Evolutionary conservation across 2,113 vertebrate species (phyloP).

Genomic region (western clawed frog (Xenopus tropicalis)): DNA sequence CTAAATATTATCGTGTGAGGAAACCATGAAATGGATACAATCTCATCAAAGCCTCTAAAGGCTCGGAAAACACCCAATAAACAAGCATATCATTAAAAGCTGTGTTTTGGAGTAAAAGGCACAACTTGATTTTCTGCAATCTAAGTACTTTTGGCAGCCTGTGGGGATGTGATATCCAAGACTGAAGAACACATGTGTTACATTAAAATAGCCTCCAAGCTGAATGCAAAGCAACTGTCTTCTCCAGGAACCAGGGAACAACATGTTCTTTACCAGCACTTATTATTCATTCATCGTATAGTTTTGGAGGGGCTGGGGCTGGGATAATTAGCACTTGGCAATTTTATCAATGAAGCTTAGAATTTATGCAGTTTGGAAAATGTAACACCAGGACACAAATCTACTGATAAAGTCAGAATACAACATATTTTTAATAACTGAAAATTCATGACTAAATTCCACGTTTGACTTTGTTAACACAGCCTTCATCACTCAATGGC

Average conservation of each 20-base stretch:
- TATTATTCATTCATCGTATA: background rate
- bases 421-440: no score
- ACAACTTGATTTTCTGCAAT: slow-evolving; percentile 27
- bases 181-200: slow-evolving; percentile 30
- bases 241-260: slow-evolving; percentile 17
- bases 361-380: no score
- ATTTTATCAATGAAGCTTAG: no score
- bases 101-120: background rate
- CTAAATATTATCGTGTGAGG: no score
- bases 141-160: slow-evolving; percentile 30
- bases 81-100: background rate
- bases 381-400: no score
- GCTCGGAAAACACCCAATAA: background rate
- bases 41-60: background rate
- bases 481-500: no score
- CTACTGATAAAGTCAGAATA: no score
- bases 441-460: no score
- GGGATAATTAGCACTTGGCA: no score
- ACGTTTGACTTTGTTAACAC: no score
- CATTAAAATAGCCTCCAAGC: slow-evolving; percentile 28
- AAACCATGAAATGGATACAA: background rate
- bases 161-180: slow-evolving; percentile 8
- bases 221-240: slow-evolving; percentile 27
- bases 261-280: slow-evolving; percentile 16
- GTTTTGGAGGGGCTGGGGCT: background rate